Evolutionary conservation across 2,113 vertebrate genomes (phyloP), one percentile per base, ranked within the genome.

Genomic region (Grantiella picta): DNA sequence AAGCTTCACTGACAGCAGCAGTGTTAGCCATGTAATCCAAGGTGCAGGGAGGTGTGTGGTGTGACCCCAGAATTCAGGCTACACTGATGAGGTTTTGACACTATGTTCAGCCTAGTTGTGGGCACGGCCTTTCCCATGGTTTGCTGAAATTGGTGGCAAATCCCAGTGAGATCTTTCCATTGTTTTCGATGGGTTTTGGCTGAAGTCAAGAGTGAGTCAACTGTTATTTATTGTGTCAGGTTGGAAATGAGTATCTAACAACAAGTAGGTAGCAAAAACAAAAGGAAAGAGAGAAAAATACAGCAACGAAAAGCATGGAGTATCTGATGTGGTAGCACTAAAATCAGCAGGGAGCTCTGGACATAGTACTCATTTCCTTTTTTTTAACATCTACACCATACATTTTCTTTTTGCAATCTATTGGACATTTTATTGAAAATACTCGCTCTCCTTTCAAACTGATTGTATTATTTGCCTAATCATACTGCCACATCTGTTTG

Each of bases 21-120:
- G 56, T 11, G 21, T 22, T 71, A 12, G 2, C 35, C 18, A 0
- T 17, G 44, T 15, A 44, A 24, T 24, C 40, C 40, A 33, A 22
- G n/a, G 33, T 21, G 31, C 0, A 0, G 18, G 24, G 28, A 60
- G 7, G 31, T 47, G 38, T 20, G 3, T 50, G 15, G 7, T 31
- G 16, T 68, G 72, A 49, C 4, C 15, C 25, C 19, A 50, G n/a
- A 27, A 65, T 10, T 59, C 38, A 31, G 33, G 31, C 42, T 57
- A 16, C 20, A 9, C 25, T 12, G 3, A 3, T 29, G 27, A 54
- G 31, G 19, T 69, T 69, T 44, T 33, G 1, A 2, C 9, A 4
- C 19, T 14, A 2, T 27, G 15, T 72, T 86, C 42, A 16, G 8
- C 20, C 54, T 35, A 12, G 36, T 7, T 65, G 50, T 54, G 53